A percentile compares a stretch with the other conserved stretches of the same genome.
phyloP scores from a whole-genome alignment of 2,113 vertebrate species.

The Chaetorhynchus papuensis region DNA sequence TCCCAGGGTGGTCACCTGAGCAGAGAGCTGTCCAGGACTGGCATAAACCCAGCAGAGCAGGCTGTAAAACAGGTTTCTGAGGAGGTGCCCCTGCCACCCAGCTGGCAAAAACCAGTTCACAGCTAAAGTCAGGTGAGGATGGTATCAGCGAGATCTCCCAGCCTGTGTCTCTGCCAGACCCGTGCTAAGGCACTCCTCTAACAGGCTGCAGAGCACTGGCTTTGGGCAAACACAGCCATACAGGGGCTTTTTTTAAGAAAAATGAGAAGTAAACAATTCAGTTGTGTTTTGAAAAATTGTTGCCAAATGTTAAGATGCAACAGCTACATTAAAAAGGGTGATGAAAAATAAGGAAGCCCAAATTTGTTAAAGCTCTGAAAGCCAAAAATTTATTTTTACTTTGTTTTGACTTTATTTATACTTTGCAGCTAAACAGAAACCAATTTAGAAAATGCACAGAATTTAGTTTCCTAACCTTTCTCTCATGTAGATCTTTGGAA shows the following conservation, averaged over 20 bases:
- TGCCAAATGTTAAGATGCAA: background rate
- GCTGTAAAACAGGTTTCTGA: background rate
- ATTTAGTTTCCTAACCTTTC: background rate
- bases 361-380: background rate
- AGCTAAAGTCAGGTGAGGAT: background rate
- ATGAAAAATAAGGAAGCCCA: background rate
- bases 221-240: background rate
- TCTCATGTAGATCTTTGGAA: background rate
- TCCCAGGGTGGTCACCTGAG: background rate
- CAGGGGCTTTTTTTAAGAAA: background rate
- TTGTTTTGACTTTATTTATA: background rate
- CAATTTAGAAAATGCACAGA: background rate
- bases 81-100: background rate
- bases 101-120: background rate
- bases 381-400: background rate
- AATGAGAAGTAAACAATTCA: background rate
- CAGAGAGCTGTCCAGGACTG: background rate
- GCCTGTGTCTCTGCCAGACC: background rate
- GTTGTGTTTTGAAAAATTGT: background rate
- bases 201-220: background rate
- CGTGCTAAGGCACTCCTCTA: background rate
- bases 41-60: background rate
- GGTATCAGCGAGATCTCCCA: background rate
- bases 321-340: background rate
- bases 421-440: background rate